Evolutionary conservation across 1,140 invertebrate genomes (phyloP), one percentile per base, ranked within the genome.

Genomic region (Thereuonema tuberculata): DNA sequence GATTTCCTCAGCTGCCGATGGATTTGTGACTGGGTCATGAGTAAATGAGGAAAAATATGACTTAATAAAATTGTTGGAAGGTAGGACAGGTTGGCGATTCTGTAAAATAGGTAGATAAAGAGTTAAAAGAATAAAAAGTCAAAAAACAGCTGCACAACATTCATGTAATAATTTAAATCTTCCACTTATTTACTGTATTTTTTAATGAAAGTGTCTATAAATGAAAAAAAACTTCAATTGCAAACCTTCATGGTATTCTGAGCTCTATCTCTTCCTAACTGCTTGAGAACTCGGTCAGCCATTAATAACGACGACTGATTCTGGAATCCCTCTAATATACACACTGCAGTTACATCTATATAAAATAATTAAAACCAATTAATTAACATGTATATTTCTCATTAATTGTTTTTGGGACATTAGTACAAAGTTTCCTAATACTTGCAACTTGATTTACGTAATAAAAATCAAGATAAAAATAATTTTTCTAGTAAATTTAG

Each of bases 261-360:
- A n/a, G 75, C 74, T 63, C 68, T 68, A 9, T 58, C 55, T 62
- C 72, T 72, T 20, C 83, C 85, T 17, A 86, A 75, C 66, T 81
- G 75, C 71, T 92, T 93, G 0, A 96, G 75, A 43, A 95, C 81
- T 59, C 85, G 78, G 74, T 97, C 93, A 20, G 91, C 91, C 71
- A 84, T 83, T 48, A 82, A 70, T 17, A 96, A 74, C 46, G 84
- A 84, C 55, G 74, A 78, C 66, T 85, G 82, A 70, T 91, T 90
- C 65, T 82, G 78, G 74, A 94, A 98, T 61, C 81, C 80, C 76
- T 96, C 92, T 58, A 95, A 74, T 65, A 95, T 85, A 74, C 90
- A 95, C 21, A 89, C 86, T 52, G 87, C 84, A 17, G 92, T 95
- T 0, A 94, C 81, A 79, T 97, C 92, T 72, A 63, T 21, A 62